Evolutionary conservation across 2,888 invertebrate genomes (phyloP).

Genomic region (Luffia ferchaultella): DNA sequence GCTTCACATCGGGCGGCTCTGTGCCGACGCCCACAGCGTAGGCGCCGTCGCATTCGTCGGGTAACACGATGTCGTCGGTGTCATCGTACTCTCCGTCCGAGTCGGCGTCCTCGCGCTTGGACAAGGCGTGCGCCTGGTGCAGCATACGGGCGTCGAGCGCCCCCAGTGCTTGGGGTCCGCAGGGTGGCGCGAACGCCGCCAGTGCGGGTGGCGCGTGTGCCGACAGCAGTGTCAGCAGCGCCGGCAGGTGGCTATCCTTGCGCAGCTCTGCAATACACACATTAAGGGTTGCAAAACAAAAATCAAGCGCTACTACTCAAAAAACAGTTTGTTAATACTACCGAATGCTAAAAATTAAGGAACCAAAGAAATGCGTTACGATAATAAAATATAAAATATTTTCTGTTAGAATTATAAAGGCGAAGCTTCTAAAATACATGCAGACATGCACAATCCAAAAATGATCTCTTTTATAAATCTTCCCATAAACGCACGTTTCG

Average conservation of each 20-base stretch:
- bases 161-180: constrained; percentile 32
- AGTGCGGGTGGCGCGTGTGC: constrained; percentile 25
- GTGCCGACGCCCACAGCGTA: constrained; percentile 20
- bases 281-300: constrained; percentile 46
- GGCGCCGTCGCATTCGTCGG: constrained; percentile 43
- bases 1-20: constrained; percentile 25
- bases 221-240: constrained; percentile 54
- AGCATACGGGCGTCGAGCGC: background rate
- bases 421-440: constrained; percentile 62
- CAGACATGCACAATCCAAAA: constrained; percentile 61
- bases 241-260: constrained; percentile 51
- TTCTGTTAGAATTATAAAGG: constrained; percentile 61
- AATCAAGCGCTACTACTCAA: constrained; percentile 46
- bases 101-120: constrained; percentile 53
- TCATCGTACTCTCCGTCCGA: constrained; percentile 59
- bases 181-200: constrained; percentile 37
- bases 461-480: constrained; percentile 28
- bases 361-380: constrained; percentile 67
- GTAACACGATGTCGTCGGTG: constrained; percentile 59
- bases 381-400: constrained; percentile 41
- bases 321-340: constrained; percentile 62
- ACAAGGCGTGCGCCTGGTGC: constrained; percentile 4
- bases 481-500: constrained; percentile 44
- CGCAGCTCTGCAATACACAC: constrained; percentile 47
- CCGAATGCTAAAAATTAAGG: constrained; percentile 61